Evolutionary conservation across 2,888 invertebrate genomes (phyloP), one percentile per base, ranked within the genome.

Genomic region (Heliconius hortense): DNA sequence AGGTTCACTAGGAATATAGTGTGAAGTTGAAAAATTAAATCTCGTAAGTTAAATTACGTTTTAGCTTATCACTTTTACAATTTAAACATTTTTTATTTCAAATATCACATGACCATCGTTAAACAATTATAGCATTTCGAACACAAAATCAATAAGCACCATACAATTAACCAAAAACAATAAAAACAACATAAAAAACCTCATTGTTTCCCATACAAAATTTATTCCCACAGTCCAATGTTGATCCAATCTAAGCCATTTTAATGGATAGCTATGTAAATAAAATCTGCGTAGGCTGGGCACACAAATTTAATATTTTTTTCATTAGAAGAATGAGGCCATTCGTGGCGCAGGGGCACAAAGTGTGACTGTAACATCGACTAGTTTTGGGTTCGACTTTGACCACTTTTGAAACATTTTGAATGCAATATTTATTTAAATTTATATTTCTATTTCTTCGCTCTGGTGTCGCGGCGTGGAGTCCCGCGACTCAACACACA

Each of bases 251-350:
- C 56, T 56, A 56, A 48, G 60, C 68, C 63, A 63, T 72, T 63
- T 43, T 43, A 60, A 43, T 43, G 66, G 71, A 67, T 39, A 66
- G 56, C 59, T 26, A 53, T 39, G n/a, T 56, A 48, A 66, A 53
- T 73, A 48, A 59, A 72, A 64, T 70, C 66, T 60, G 64, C 56
- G 68, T 74, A 48, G 18, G 18, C 21, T 7, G 18, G 0, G 18
- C 21, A 73, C 59, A 75, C 77, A 77, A 76, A 76, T 79, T 70
- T 72, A 73, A 66, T 73, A 71, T 75, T 76, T 73, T 73, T 73
- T 69, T 66, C 73, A n/a, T 82, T 78, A 79, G 82, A 82, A 78
- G 76, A 81, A 83, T 79, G 82, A 18, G 18, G 18, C 48, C 18
- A 48, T 5, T 18, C 18, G 18, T 48, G 5, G 7, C 48, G 7